These are phyloP conservation scores for Xiphophorus maculatus DNA, from an alignment of 2,113 vertebrate species.

Conservation along the genomic window DNA sequence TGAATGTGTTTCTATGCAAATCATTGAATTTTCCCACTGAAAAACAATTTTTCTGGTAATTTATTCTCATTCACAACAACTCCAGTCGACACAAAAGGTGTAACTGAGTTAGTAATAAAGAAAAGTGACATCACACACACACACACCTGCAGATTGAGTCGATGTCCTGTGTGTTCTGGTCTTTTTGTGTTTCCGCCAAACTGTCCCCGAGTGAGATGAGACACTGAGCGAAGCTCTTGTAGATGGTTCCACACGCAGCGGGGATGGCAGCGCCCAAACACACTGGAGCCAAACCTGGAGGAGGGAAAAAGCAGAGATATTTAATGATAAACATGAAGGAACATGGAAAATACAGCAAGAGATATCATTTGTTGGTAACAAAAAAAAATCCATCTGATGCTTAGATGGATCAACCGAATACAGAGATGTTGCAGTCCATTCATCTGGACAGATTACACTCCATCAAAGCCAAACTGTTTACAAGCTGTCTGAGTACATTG, in stretches of 20 bases:
- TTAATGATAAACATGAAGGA: background rate
- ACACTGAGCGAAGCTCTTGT: slow-evolving; percentile 92
- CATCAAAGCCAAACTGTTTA: slow-evolving; percentile 39
- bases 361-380: background rate
- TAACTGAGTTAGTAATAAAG: background rate
- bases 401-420: slow-evolving; percentile 58
- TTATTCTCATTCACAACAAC: no score
- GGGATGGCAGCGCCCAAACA: slow-evolving; percentile 69
- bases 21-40: background rate
- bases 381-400: slow-evolving; percentile 32
- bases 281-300: slow-evolving; percentile 59
- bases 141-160: slow-evolving; percentile 90
- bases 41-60: no score
- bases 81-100: background rate
- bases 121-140: slow-evolving; percentile 34
- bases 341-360: no score
- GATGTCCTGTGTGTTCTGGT: slow-evolving; percentile 81
- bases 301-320: slow-evolving; percentile 1
- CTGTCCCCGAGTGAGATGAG: slow-evolving; percentile 90
- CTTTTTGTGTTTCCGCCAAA: slow-evolving; percentile 81
- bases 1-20: background rate
- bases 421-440: slow-evolving; percentile 53
- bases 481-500: slow-evolving; percentile 17
- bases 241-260: slow-evolving; percentile 87
- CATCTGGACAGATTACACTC: slow-evolving; percentile 65